Percentiles rank a stretch among this genome's conserved stretches.
These are phyloP conservation scores for Drosophila pseudotalamancana DNA, from an alignment of 2,888 invertebrate genomes.

Conservation along the genomic window DNA sequence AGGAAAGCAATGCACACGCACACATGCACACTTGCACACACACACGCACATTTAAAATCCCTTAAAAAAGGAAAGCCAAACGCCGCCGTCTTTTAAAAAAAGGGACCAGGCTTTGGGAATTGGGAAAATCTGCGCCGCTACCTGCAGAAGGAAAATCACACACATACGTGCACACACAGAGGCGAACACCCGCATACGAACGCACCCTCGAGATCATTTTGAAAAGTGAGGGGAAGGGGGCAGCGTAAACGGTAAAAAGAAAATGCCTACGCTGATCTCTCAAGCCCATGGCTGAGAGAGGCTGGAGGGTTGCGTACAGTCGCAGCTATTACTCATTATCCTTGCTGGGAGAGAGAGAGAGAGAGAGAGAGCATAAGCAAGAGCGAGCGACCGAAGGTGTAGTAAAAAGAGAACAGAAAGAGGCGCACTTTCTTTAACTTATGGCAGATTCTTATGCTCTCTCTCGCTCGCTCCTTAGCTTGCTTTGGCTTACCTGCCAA, in stretches of 20 bases:
- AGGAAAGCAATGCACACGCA: slow-evolving; percentile 64
- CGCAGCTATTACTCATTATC: slow-evolving; percentile 53
- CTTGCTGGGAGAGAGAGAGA: slow-evolving; percentile 50
- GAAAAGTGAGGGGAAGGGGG: neutral
- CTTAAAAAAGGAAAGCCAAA: slow-evolving; percentile 70
- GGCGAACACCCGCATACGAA: slow-evolving; percentile 14
- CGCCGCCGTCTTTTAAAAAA: slow-evolving; percentile 47
- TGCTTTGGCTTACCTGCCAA: slow-evolving; percentile 58
- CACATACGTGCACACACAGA: slow-evolving; percentile 20
- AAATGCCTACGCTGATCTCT: slow-evolving; percentile 58
- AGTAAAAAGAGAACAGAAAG: slow-evolving; percentile 21
- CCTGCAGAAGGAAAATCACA: slow-evolving; percentile 33
- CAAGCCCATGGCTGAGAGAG: slow-evolving; percentile 24
- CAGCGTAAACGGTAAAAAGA: slow-evolving; percentile 22
- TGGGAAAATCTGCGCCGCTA: slow-evolving; percentile 56
- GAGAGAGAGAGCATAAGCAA: neutral
- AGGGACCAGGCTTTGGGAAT: slow-evolving; percentile 14
- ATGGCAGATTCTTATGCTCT: neutral
- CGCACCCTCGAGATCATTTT: slow-evolving; percentile 37
- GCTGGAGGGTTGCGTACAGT: slow-evolving; percentile 64
- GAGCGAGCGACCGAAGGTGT: neutral
- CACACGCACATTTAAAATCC: slow-evolving; percentile 29
- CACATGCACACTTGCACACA: slow-evolving; percentile 10
- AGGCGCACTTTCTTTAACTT: slow-evolving; percentile 31
- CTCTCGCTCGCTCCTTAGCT: neutral